Evolutionary conservation across 2,888 invertebrate genomes (phyloP), one percentile per base, ranked within the genome.

Genomic region (Eugnorisma glareosa): DNA sequence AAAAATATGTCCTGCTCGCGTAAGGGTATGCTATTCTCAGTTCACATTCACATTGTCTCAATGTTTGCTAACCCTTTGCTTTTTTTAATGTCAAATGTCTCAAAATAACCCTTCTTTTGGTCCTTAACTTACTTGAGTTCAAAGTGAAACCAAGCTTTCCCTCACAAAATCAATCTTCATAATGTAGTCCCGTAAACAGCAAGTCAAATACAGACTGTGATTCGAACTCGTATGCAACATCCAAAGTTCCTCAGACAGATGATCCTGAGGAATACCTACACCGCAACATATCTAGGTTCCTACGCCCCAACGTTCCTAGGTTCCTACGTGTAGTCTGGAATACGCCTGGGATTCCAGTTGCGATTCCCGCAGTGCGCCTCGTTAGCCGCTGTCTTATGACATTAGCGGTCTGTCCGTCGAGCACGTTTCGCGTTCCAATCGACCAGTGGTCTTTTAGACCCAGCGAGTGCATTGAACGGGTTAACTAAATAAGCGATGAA

Each of bases 371-470:
- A 89, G 90, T 91, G 92, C 90, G 88, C 88, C 92, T 94, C 92
- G 93, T 95, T 94, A 94, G 93, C 84, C 88, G 83, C 91, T 91
- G 94, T 92, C 94, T 94, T 94, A 94, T 93, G 93, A 93, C 93
- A 93, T 95, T 94, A 94, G 93, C 90, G 93, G 92, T 91, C 90
- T 89, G 90, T 85, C 83, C 77, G 80, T 71, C 85, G 80, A 45
- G 83, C 87, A 87, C 87, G 87, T 87, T 82, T 82, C 85, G 72
- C 74, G 77, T 86, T 88, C 80, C 85, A 68, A 83, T 82, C 88
- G 88, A 76, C 82, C 85, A 85, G 66, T 77, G 88, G 87, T 83
- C 89, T 83, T 81, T 80, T 67, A 85, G 82, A 90, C 85, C 87
- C 61, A 73, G 82, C 84, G 78, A 74, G 81, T 78, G 84, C 77